Percentiles rank a stretch among this genome's conserved stretches.
These are phyloP conservation scores for Mongoloraphidia duomilia DNA, from an alignment of 2,888 invertebrate species.

Conservation along the genomic window DNA sequence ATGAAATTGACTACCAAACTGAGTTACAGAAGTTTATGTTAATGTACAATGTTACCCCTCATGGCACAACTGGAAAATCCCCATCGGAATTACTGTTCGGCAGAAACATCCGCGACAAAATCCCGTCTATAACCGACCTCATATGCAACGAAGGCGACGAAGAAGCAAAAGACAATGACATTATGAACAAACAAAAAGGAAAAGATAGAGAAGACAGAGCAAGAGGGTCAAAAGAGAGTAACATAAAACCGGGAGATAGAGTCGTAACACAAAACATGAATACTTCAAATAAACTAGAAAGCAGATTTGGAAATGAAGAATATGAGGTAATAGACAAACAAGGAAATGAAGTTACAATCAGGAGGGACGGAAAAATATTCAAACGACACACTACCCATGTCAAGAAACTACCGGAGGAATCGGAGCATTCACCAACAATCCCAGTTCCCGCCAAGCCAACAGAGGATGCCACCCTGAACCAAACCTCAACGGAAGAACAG, in stretches of 20 bases:
- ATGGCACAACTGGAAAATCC: constrained; percentile 18
- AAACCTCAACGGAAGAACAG: too few relatives aligned
- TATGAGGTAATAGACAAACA: constrained; percentile 7
- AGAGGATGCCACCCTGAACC: too few relatives aligned
- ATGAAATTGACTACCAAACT: constrained; percentile 9
- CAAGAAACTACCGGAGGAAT: constrained; percentile 4
- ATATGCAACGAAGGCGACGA: constrained; percentile 7
- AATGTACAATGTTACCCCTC: constrained; percentile 18
- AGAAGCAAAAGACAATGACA: constrained; percentile 13
- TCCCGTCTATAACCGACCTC: constrained; percentile 12
- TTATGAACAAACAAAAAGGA: constrained; percentile 16
- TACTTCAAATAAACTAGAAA: background rate
- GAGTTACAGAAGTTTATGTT: constrained; percentile 13
- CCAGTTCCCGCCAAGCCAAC: background rate
- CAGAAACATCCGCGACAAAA: constrained; percentile 15
- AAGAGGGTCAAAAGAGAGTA: constrained; percentile 11
- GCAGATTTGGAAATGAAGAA: constrained; percentile 2
- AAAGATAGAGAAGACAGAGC: constrained; percentile 14
- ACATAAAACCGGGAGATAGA: constrained; percentile 6
- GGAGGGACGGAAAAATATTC: constrained; percentile 4
- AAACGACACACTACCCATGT: constrained; percentile 5
- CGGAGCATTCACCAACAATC: background rate
- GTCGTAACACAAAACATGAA: constrained; percentile 4
- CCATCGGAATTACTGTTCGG: constrained; percentile 17
- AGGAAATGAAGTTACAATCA: constrained; percentile 6